Base-by-base conservation (phyloP, 2,888 invertebrate species). In the Hyalella azteca region DNA sequence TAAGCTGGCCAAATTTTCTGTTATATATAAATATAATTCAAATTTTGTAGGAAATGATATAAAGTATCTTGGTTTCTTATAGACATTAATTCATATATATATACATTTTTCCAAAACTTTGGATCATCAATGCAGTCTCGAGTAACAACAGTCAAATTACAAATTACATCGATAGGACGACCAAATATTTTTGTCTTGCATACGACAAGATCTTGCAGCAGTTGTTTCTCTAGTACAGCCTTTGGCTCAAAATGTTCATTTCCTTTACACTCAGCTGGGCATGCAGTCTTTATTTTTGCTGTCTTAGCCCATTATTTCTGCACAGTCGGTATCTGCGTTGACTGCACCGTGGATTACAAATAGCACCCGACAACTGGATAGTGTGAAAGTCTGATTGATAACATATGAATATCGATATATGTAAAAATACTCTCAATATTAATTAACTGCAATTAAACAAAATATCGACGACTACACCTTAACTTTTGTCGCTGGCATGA, bases 41-140 rank as follows among this genome's bases (percentile, higher is more conserved):
- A 66, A 66, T 66, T 66, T 66, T 66, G 66, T 66, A 66, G 36
- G 66, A 66, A 66, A 66, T 66, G 66, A 66, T 66, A 66, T 66
- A 66, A 32, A 66, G n/a, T 66, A 36, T 66, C 66, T 66, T 36
- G 66, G 66, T 32, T 66, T 66, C 66, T 29, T 66, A 66, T 36
- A 66, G 66, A 36, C 36, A 66, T 66, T 66, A 66, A 32, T 66
- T 66, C 66, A 36, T 66, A 66, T 66, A 66, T 66, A 66, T 66
- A 36, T 66, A 66, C 66, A 66, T n/a, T 66, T 66, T 32, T 66
- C 66, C 36, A 66, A 66, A 66, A 66, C 66, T 66, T 66, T 66
- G 36, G 7, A 66, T 66, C 36, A 32, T 36, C 66, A 66, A 66
- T 66, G 32, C 36, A 36, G 36, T 66, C 66, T 32, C 29, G 32